phyloP scores from a whole-genome alignment of 1,140 invertebrate species.

The Leucophenga varia region DNA sequence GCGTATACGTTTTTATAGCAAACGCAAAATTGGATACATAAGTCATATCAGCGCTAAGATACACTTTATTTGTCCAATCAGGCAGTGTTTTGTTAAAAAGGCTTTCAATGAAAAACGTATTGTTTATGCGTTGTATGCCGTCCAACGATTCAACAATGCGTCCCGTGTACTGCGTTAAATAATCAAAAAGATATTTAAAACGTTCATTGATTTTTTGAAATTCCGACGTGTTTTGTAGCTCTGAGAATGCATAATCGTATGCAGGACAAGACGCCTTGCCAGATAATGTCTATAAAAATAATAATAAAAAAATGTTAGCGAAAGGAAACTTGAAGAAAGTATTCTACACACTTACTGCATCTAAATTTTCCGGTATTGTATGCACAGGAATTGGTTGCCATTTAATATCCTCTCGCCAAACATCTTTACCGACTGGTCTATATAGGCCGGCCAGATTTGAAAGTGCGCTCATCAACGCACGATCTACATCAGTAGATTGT shows the following conservation, averaged over 20 bases:
- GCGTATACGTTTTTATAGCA: conserved; percentile 57
- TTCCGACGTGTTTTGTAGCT: conserved; percentile 61
- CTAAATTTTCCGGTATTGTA: conserved; percentile 67
- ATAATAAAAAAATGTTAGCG: background rate
- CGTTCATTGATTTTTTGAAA: conserved; percentile 63
- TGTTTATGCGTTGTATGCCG: conserved; percentile 66
- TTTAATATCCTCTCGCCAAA: conserved; percentile 69
- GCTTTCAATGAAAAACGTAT: conserved; percentile 69
- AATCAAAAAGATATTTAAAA: conserved; percentile 67
- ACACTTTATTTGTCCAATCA: conserved; percentile 67
- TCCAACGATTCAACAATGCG: conserved; percentile 59
- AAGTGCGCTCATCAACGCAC: conserved; percentile 87
- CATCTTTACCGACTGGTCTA: conserved; percentile 62
- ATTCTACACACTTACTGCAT: conserved; percentile 59
- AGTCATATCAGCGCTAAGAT: conserved; percentile 57
- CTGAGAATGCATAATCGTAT: conserved; percentile 62
- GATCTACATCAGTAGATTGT: conserved; percentile 80
- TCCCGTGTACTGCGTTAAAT: conserved; percentile 65
- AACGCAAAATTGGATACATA: conserved; percentile 61
- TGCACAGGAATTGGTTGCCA: conserved; percentile 94
- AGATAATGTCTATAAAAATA: conserved; percentile 51
- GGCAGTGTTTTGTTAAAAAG: conserved; percentile 68
- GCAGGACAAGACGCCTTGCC: conserved; percentile 68
- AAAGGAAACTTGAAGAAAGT: conserved; percentile 1
- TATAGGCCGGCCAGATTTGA: conserved; percentile 81